Evolutionary conservation across 1,140 invertebrate genomes (phyloP), one percentile per base, ranked within the genome.

Genomic region (Ceratosolen solmsi): DNA sequence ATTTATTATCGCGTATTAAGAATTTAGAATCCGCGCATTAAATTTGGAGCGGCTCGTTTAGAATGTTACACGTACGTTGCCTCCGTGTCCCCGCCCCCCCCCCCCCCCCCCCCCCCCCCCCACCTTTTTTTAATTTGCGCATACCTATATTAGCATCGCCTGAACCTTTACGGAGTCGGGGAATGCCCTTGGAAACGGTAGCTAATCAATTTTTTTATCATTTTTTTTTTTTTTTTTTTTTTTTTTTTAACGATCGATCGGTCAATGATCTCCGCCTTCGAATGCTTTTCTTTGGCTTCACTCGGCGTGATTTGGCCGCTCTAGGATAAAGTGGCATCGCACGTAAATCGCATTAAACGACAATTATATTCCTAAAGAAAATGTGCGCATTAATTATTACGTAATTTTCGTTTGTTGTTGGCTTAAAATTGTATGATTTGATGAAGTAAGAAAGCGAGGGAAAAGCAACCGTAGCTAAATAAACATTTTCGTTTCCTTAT

Each of bases 221-320:
- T 13, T 46, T 46, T 46, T 7, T 7, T 46, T 46, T 7, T 46
- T 46, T 46, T 46, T 13, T 7, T 46, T 7, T 5, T 7, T 46
- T 7, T 13, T 46, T 13, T 46, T 13, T 46, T 13, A 46, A n/a
- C n/a, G n/a, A n/a, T 27, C 51, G 7, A 11, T 63, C 25, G 56
- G 79, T 73, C 79, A 74, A 80, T 46, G 54, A 80, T 80, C 56
- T 71, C 22, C 1, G 72, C 72, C 25, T 58, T n/a, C 3, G 41
- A 72, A 54, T 22, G 68, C 56, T 49, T 41, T 73, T n/a, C 68
- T 27, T 20, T 54, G 22, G n/a, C n/a, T n/a, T n/a, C n/a, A n/a
- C n/a, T n/a, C n/a, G n/a, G n/a, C n/a, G n/a, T n/a, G n/a, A n/a
- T n/a, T n/a, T n/a, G n/a, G n/a, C n/a, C n/a, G n/a, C n/a, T n/a